phyloP scores from a whole-genome alignment of 1,140 invertebrate species.

The Drosophila erecta region DNA sequence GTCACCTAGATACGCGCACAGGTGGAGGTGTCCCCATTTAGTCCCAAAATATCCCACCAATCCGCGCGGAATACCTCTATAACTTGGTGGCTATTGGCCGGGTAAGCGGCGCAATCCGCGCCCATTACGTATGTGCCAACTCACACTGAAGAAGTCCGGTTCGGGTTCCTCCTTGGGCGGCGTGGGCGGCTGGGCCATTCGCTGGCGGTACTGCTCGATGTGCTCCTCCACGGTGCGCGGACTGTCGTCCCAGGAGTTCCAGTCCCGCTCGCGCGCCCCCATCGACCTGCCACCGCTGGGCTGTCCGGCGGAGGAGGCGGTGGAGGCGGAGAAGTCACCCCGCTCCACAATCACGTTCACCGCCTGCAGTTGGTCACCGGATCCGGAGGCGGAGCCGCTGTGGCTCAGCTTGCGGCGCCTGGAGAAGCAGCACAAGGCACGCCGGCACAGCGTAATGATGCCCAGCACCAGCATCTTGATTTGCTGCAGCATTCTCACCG shows the following conservation, averaged over 20 bases:
- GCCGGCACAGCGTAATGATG: conserved; percentile 71
- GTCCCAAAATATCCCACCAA: too few species aligned
- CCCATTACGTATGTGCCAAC: conserved; percentile 15
- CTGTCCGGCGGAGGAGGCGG: conserved; percentile 14
- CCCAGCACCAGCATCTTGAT: conserved; percentile 75
- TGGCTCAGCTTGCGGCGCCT: conserved; percentile 72
- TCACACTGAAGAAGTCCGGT: conserved; percentile 81
- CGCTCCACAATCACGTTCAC: conserved; percentile 64
- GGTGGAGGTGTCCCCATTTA: too few species aligned
- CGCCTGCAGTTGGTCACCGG: conserved; percentile 54
- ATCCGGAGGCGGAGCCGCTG: conserved; percentile 9
- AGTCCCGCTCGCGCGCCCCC: conserved; percentile 67
- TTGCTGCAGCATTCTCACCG: conserved; percentile 65
- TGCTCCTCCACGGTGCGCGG: conserved; percentile 82
- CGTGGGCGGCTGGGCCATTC: conserved; percentile 75
- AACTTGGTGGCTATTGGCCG: background rate
- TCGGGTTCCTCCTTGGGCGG: conserved; percentile 74
- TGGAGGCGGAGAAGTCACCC: conserved; percentile 37
- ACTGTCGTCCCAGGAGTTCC: conserved; percentile 84
- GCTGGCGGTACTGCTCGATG: conserved; percentile 83
- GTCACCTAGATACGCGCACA: too few species aligned
- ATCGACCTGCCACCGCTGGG: background rate
- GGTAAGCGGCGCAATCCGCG: background rate
- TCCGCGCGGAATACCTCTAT: background rate
- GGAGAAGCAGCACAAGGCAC: conserved; percentile 82